Base-by-base conservation (phyloP, 2,888 invertebrate genomes). In the Dolichomitus sp. region DNA sequence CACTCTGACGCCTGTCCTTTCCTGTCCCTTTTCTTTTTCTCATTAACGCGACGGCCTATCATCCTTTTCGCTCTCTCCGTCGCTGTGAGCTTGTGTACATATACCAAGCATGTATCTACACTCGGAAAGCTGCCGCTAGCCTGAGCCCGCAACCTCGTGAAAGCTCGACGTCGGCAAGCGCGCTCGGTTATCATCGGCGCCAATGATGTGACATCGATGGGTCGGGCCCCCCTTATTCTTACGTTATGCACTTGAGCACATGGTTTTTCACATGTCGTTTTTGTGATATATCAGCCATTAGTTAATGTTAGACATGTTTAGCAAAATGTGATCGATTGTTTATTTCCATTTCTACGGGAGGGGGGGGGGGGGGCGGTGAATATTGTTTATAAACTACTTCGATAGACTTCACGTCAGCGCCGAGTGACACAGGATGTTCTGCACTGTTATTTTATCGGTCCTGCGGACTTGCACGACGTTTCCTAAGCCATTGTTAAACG, bases 151-250 rank as follows among this genome's bases (percentile, higher is more conserved):
- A 79, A 75, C 59, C 74, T 82, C 82, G 84, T 69, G 76, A 76
- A 84, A 82, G 75, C 82, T 84, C 84, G 79, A 76, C 80, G 61
- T 76, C 82, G 82, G 61, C 82, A 75, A 80, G 76, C 76, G 37
- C 65, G 73, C 59, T 84, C 84, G 84, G 84, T 80, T 77, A 70
- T 74, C 84, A 52, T 83, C 83, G 84, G 80, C 70, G 19, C 61
- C 84, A 84, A 82, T 74, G 77, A 80, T 77, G 84, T 84, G 84
- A 83, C 84, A 74, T 61, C 33, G 45, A 65, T 52, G 63, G n/a
- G 48, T 37, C 73, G 83, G 84, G 80, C 84, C 84, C 72, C 48
- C 23, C 66, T 70, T 17, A 66, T 17, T 54, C 30, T 42, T 45
- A 2, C 40, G n/a, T 30, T 37, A 19, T 30, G n/a, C 19, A n/a